Conservation (phyloP, 2,797 vertebrate species). For the Coccyzus lansbergi region DNA sequence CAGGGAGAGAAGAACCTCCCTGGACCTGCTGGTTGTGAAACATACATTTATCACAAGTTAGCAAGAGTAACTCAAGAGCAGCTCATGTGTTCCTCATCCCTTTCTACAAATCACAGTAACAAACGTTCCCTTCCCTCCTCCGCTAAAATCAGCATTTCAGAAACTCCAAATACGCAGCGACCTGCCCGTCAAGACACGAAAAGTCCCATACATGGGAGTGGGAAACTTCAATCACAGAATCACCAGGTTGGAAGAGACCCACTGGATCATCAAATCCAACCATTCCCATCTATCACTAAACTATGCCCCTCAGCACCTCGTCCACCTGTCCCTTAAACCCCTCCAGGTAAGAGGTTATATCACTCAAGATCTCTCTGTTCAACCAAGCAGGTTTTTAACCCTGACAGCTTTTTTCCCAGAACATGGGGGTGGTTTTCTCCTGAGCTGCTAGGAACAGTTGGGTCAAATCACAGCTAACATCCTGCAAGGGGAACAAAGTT, state of each 20-base stretch:
- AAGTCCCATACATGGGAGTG: accelerated
- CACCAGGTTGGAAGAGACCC: no score
- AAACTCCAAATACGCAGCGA: neutral
- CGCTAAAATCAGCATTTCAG: neutral
- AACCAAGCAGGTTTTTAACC: no score
- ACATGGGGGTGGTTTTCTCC: no score
- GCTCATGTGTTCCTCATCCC: neutral
- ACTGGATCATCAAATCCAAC: no score
- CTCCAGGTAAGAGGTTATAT: no score
- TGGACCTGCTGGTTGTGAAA: neutral
- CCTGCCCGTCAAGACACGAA: accelerated
- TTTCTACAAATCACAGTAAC: neutral
- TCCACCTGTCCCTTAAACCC: no score
- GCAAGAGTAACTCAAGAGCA: neutral
- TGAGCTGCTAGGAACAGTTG: accelerated
- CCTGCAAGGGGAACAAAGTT: neutral
- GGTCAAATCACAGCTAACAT: neutral
- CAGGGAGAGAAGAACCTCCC: no score
- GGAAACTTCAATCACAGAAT: no score
- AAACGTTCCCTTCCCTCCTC: neutral
- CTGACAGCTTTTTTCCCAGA: no score
- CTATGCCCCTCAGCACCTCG: no score
- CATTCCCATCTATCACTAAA: no score
- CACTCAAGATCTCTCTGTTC: no score
- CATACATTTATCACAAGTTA: accelerated